Evolutionary conservation across 2,888 invertebrate species (phyloP).

Genomic region (Dolichomitus sp.): DNA sequence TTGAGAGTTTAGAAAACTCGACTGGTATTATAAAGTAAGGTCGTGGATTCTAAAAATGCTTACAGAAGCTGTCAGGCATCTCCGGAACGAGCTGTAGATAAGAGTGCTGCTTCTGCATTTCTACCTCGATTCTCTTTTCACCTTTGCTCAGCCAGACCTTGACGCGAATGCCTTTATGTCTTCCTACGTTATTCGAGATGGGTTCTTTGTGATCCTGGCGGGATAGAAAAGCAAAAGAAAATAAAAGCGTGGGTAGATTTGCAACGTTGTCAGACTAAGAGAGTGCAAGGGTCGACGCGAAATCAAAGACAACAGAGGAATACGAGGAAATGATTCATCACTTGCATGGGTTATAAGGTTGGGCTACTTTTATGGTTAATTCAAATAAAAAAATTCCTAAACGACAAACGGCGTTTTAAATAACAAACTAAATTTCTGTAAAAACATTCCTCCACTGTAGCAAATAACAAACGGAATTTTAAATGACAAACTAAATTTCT

Average conservation of each 20-base stretch:
- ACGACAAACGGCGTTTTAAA: too few relatives aligned
- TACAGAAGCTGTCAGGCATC: conserved; percentile 39
- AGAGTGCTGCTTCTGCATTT: conserved; percentile 29
- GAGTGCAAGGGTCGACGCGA: not conserved
- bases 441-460: too few relatives aligned
- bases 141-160: conserved; percentile 7
- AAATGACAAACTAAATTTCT: too few relatives aligned
- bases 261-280: conserved; percentile 7
- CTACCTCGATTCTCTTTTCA: conserved; percentile 9
- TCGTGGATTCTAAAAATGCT: conserved; percentile 1
- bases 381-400: too few relatives aligned
- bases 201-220: conserved; percentile 1
- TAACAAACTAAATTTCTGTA: too few relatives aligned
- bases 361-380: too few relatives aligned
- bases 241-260: not conserved
- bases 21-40: conserved; percentile 15
- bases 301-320: not conserved
- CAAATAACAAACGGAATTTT: too few relatives aligned
- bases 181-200: conserved; percentile 31
- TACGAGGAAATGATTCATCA: conserved; percentile 3
- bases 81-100: conserved; percentile 32
- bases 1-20: not conserved
- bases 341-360: too few relatives aligned
- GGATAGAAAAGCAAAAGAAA: conserved; percentile 2
- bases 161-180: conserved; percentile 5